Evolutionary conservation across 2,113 vertebrate genomes (phyloP).

Genomic region (Acinonyx jubatus): DNA sequence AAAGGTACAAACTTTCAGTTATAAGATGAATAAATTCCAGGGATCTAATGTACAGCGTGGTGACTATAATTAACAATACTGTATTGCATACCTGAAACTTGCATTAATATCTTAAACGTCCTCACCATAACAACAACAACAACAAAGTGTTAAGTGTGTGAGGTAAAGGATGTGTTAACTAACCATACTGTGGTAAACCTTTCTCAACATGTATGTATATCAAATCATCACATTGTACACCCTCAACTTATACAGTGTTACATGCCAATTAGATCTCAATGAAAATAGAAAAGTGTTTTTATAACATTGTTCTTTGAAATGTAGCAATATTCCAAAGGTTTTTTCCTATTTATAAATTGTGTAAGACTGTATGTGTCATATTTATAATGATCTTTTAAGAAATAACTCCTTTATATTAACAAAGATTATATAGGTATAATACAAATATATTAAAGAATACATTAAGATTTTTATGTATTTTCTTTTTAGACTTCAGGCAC

Average conservation of each 20-base stretch:
- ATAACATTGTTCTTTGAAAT: neutral
- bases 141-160: neutral
- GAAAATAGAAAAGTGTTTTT: neutral
- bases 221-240: neutral
- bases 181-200: neutral
- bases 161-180: neutral
- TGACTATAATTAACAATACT: neutral
- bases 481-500: neutral
- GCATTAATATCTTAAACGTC: neutral
- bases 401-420: neutral
- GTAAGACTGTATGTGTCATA: neutral
- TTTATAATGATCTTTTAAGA: neutral
- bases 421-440: neutral
- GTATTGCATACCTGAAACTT: neutral
- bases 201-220: neutral
- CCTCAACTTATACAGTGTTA: neutral
- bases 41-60: neutral
- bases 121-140: neutral
- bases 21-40: neutral
- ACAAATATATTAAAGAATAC: neutral
- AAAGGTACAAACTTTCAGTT: neutral
- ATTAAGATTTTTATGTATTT: neutral
- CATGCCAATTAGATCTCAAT: neutral
- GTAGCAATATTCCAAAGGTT: neutral
- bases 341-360: neutral